Base-by-base conservation (phyloP, 2,113 vertebrate genomes). In the Lamprotornis superbus region DNA sequence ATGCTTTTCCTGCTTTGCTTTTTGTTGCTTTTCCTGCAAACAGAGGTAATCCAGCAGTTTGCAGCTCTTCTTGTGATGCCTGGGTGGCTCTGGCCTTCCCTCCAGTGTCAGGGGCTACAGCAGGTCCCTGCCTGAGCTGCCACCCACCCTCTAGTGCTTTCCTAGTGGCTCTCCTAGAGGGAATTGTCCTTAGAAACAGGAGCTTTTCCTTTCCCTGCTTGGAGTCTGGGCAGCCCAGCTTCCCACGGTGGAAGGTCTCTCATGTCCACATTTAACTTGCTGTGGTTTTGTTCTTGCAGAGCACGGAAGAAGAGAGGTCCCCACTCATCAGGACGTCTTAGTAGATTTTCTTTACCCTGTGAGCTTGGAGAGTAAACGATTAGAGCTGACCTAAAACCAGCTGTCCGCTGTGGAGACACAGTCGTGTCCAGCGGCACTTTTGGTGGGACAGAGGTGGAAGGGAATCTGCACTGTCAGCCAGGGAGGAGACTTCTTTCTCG, bases 251-350 rank as follows among this genome's bases (percentile, higher is more conserved):
- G 46, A 55, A 56, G 42, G 61, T 57, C 31, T 44, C 16, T 53
- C 3, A 5, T 1, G 31, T 52, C 49, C 30, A 22, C 10, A 1
- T 50, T 60, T 95, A 47, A 95, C 74, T 67, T 6, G 23, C 67
- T 56, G 27, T 75, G 59, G 37, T 52, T 63, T 69, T 63, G 65
- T 77, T 68, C 52, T 96, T 89, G 21, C 95, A 98, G 98, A 94
- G 97, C 60, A 97, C 97, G 0, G 96, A 96, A 70, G 98, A 98
- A 13, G 98, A 98, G 94, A 97, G 98, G 83, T 97, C 98, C 19
- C 97, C 98, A 1, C 98, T 98, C 88, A 98, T 98, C 90, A 95
- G 97, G 92, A 97, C 98, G 0, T 96, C 96, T 70, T 98, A 98
- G 94, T 80, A 94, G 81, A 30, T 57, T 52, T 53, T 20, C 75